A percentile compares a stretch with the other conserved stretches of the same genome.
phyloP scores from a whole-genome alignment of 2,888 invertebrate species.

The Agrochola circellaris region DNA sequence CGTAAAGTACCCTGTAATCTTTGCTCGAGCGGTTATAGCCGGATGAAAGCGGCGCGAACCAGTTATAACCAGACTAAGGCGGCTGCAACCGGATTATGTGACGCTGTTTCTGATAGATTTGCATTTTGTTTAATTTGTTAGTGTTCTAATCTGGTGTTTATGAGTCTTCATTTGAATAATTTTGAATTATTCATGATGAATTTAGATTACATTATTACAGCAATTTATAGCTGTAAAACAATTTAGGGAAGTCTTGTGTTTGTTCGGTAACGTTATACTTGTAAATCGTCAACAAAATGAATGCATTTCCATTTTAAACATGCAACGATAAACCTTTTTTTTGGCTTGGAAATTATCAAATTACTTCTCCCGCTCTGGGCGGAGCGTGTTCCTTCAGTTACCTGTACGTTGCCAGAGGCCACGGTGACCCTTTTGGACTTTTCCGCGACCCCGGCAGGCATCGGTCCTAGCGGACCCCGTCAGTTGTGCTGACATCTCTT shows the following conservation, averaged over 20 bases:
- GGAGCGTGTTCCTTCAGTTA: too few species aligned
- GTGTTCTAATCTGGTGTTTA: slow-evolving; percentile 48
- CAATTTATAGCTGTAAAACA: slow-evolving; percentile 28
- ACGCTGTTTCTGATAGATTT: slow-evolving; percentile 62
- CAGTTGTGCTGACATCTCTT: too few species aligned
- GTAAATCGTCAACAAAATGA: neutral
- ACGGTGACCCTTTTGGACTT: too few species aligned
- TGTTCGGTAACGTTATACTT: neutral
- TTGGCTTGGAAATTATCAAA: too few species aligned
- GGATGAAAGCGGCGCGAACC: slow-evolving; percentile 64
- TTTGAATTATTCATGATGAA: slow-evolving; percentile 46
- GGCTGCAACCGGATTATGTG: slow-evolving; percentile 62
- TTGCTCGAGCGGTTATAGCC: slow-evolving; percentile 65
- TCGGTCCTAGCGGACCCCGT: too few species aligned
- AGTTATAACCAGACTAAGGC: slow-evolving; percentile 66
- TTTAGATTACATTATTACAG: slow-evolving; percentile 35
- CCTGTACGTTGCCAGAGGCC: too few species aligned
- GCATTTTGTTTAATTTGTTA: slow-evolving; percentile 58
- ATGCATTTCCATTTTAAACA: neutral
- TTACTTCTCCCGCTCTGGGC: too few species aligned
- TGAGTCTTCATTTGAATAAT: slow-evolving; percentile 29
- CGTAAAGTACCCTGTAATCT: slow-evolving; percentile 75
- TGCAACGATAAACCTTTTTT: too few species aligned
- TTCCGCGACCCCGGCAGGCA: too few species aligned
- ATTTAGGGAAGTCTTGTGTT: slow-evolving; percentile 9